Conservation (phyloP, 2,797 vertebrate species). For the Atherinosoma microstoma region DNA sequence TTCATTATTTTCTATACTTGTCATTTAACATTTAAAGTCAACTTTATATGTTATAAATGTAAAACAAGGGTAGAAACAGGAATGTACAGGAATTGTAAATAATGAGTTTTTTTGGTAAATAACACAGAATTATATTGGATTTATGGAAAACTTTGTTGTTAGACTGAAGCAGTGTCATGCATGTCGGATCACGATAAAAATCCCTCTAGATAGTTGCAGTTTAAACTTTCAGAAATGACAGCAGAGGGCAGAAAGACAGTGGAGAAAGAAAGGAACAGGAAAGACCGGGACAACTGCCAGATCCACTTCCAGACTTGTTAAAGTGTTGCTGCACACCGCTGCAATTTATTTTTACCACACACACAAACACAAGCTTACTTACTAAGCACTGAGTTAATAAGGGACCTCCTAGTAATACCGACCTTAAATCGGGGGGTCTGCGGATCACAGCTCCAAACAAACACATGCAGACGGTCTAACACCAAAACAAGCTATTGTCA, state of each 20-base stretch:
- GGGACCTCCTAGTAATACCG: constrained; percentile 56
- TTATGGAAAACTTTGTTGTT: background rate
- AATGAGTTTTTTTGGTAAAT: background rate
- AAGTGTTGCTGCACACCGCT: constrained; percentile 51
- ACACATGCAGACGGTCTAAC: constrained; percentile 1
- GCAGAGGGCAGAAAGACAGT: constrained; percentile 52
- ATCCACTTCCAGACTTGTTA: constrained; percentile 72
- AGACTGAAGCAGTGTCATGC: background rate
- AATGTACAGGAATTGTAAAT: background rate
- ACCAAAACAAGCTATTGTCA: constrained; percentile 38
- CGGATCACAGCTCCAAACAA: constrained; percentile 9
- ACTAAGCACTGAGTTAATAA: constrained; percentile 48
- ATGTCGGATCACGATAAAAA: background rate
- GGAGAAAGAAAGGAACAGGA: constrained; percentile 34
- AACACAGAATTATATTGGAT: background rate
- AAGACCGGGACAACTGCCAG: constrained; percentile 60
- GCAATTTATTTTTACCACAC: constrained; percentile 34
- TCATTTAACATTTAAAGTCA: too few relatives aligned
- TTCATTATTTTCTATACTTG: too few relatives aligned
- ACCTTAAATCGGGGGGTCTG: constrained; percentile 48
- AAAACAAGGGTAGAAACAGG: too few relatives aligned
- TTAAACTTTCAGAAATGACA: constrained; percentile 36
- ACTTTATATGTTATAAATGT: too few relatives aligned
- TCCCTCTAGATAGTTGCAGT: background rate
- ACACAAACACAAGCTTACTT: constrained; percentile 20